These are phyloP conservation scores for Climacteris rufus DNA, from an alignment of 2,113 vertebrate genomes.

Conservation along the genomic window DNA sequence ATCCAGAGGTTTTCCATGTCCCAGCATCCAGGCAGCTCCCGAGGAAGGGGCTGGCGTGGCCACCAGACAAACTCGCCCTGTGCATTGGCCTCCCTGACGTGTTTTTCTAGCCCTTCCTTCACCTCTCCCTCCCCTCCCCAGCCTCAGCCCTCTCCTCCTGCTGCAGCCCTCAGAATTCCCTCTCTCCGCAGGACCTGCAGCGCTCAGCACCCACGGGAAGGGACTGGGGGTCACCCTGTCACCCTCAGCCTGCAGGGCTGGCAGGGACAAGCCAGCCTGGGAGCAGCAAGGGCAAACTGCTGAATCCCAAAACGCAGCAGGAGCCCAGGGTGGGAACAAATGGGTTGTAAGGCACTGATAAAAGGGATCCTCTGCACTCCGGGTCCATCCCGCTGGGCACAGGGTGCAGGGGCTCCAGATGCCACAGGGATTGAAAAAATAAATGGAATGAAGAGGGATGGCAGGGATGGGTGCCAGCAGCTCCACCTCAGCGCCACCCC, in stretches of 20 bases:
- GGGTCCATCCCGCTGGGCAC: fast-evolving
- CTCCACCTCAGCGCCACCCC: background rate
- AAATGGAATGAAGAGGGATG: background rate
- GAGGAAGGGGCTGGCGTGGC: background rate
- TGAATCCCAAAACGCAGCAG: fast-evolving
- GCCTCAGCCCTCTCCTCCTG: background rate
- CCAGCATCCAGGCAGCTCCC: background rate
- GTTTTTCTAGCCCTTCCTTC: conserved; percentile 52
- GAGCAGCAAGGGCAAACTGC: background rate
- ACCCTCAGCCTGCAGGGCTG: background rate
- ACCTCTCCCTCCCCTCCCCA: background rate
- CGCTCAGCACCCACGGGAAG: background rate
- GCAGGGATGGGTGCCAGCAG: background rate
- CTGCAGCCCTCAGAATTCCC: background rate
- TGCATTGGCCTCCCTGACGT: background rate
- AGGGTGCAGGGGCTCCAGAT: background rate
- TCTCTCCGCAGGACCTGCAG: background rate
- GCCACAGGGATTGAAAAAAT: background rate
- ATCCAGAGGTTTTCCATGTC: background rate
- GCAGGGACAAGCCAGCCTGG: background rate
- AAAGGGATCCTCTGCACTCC: fast-evolving
- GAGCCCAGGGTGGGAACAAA: background rate
- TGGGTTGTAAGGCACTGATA: background rate
- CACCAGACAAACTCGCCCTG: background rate
- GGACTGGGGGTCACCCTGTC: background rate